These are phyloP conservation scores for Amphibalanus amphitrite DNA, from an alignment of 1,140 invertebrate species.

Conservation along the genomic window DNA sequence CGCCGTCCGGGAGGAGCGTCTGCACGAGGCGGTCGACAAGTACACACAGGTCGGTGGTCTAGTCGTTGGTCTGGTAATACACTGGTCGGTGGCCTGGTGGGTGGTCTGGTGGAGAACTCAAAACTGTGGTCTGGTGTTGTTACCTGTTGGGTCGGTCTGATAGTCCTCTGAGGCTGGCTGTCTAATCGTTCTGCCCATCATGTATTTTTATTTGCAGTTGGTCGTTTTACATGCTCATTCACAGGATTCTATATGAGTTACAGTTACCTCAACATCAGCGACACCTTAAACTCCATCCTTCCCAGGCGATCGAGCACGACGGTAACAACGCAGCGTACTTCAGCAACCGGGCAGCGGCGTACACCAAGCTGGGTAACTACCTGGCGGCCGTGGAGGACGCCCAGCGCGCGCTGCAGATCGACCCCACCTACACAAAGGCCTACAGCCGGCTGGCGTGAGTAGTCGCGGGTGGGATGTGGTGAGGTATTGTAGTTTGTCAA, in stretches of 20 bases:
- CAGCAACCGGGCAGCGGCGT: slow-evolving; percentile 82
- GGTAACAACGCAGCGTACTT: slow-evolving; percentile 79
- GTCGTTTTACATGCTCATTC: too few relatives aligned
- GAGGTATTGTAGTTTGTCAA: too few relatives aligned
- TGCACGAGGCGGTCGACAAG: slow-evolving; percentile 54
- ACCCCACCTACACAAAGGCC: slow-evolving; percentile 82
- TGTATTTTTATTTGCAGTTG: too few relatives aligned
- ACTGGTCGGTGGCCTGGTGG: too few relatives aligned
- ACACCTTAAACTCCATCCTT: slow-evolving; percentile 17
- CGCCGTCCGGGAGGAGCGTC: slow-evolving; percentile 61
- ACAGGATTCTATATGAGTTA: neutral
- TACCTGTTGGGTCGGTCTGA: too few relatives aligned
- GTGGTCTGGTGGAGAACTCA: too few relatives aligned
- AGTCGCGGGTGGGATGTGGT: too few relatives aligned
- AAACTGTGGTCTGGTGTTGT: too few relatives aligned
- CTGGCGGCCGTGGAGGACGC: slow-evolving; percentile 72
- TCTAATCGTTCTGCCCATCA: too few relatives aligned
- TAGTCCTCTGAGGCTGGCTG: too few relatives aligned
- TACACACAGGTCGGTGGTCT: slow-evolving; percentile 41
- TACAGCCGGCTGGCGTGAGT: slow-evolving; percentile 70
- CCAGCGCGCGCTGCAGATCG: slow-evolving; percentile 64
- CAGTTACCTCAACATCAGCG: neutral
- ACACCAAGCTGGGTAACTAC: slow-evolving; percentile 67
- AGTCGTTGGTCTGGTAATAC: too few relatives aligned
- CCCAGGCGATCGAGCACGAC: slow-evolving; percentile 64